Conservation (phyloP, 2,113 vertebrate genomes). For the Pterocles burchelli region DNA sequence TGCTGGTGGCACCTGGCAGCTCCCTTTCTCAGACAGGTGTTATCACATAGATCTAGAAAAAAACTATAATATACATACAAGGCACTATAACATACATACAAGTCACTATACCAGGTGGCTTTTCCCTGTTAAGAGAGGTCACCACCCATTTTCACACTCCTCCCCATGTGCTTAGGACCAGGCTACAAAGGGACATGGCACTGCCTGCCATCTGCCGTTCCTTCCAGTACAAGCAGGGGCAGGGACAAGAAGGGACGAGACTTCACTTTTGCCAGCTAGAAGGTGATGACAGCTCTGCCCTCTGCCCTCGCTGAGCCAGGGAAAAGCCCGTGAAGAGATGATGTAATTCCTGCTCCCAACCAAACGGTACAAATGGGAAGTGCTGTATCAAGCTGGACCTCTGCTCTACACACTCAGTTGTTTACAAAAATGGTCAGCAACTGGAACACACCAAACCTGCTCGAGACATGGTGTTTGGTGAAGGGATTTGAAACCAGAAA, state of each 20-base stretch:
- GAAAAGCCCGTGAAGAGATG: neutral
- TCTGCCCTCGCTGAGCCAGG: too few species aligned
- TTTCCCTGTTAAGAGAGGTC: neutral
- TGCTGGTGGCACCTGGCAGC: neutral
- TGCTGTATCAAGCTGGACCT: neutral
- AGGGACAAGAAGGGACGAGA: neutral
- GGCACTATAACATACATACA: too few species aligned
- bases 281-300: neutral
- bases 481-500: neutral
- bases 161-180: rapidly evolving
- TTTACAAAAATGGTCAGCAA: neutral
- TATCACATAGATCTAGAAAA: too few species aligned
- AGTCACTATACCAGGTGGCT: neutral
- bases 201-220: neutral
- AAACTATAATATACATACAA: too few species aligned
- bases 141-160: neutral
- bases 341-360: neutral
- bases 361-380: neutral
- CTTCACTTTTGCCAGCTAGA: neutral
- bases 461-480: neutral
- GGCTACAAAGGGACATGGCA: neutral
- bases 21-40: neutral
- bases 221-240: neutral
- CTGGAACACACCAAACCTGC: neutral
- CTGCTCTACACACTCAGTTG: neutral